Evolutionary conservation across 2,113 vertebrate genomes (phyloP).

Genomic region (Otolemur garnettii): DNA sequence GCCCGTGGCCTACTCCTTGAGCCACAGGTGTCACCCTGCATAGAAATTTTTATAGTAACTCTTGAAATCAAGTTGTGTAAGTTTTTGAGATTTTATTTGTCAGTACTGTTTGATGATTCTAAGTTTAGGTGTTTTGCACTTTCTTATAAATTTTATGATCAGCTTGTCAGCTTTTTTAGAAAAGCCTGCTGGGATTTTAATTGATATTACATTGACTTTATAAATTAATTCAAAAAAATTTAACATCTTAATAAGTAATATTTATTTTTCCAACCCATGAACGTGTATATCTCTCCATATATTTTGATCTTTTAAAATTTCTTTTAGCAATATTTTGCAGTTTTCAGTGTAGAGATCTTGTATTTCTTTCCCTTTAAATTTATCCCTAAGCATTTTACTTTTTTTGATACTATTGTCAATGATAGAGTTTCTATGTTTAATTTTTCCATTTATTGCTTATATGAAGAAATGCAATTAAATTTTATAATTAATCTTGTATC

Average conservation of each 20-base stretch:
- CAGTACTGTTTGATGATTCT: neutral
- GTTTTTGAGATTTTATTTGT: neutral
- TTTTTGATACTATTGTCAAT: conserved; percentile 11
- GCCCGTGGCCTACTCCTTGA: too few relatives aligned
- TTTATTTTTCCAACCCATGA: neutral
- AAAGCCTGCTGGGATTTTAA: neutral
- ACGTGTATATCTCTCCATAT: neutral
- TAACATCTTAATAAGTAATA: neutral
- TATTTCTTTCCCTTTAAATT: neutral
- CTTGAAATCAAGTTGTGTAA: neutral
- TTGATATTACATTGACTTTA: neutral
- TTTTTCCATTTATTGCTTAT: neutral
- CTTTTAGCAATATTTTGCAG: neutral
- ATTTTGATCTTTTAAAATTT: conserved; percentile 27
- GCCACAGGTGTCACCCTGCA: neutral
- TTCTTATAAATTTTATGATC: neutral
- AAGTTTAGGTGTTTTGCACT: neutral
- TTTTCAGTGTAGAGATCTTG: neutral
- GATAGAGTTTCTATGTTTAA: neutral
- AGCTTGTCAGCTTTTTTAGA: neutral
- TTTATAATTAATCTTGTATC: neutral
- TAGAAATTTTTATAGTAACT: neutral
- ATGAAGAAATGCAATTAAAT: neutral
- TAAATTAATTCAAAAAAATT: neutral
- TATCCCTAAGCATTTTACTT: neutral